Evolutionary conservation across 1,140 invertebrate genomes (phyloP), one percentile per base, ranked within the genome.

Genomic region (Megathymus violae): DNA sequence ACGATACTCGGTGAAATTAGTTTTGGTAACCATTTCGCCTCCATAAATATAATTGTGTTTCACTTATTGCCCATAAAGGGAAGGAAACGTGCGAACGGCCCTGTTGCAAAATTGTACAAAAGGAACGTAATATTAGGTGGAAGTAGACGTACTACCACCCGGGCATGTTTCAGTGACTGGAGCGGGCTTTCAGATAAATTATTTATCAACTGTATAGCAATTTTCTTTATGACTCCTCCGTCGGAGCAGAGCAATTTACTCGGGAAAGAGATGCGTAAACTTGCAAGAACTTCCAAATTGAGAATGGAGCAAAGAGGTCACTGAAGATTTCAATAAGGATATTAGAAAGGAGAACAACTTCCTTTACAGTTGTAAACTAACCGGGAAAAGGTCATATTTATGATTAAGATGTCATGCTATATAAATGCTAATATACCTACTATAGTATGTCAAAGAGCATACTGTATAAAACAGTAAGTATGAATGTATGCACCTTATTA

Each of bases 181-280:
- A 80, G 81, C 80, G 78, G 85, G 82, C 86, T 89, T 82, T 87
- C 84, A 88, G 84, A 91, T 91, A 89, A 89, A 91, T 91, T 91
- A 91, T 91, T 91, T 91, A 91, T 91, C 88, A 91, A 91, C 83
- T 89, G 86, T 89, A 89, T 89, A 85, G 88, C 88, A 91, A 91
- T 91, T 91, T 91, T 89, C 88, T 91, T 91, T 91, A 91, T 85
- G 86, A 91, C 88, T 91, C 88, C 85, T 88, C 85, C 82, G 88
- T 85, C 83, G 86, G 76, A 82, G 78, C 83, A 77, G 79, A 89
- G 88, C 85, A 91, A 91, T 91, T 91, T 89, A 78, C 82, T 87
- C 77, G 72, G 78, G 88, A 88, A 85, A 86, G 83, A 87, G 82
- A 89, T 89, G 85, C 86, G 85, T 89, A 85, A 82, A 90, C 82